These are phyloP conservation scores for Neodontobutis hainanensis DNA, from an alignment of 2,113 vertebrate genomes.

Conservation along the genomic window DNA sequence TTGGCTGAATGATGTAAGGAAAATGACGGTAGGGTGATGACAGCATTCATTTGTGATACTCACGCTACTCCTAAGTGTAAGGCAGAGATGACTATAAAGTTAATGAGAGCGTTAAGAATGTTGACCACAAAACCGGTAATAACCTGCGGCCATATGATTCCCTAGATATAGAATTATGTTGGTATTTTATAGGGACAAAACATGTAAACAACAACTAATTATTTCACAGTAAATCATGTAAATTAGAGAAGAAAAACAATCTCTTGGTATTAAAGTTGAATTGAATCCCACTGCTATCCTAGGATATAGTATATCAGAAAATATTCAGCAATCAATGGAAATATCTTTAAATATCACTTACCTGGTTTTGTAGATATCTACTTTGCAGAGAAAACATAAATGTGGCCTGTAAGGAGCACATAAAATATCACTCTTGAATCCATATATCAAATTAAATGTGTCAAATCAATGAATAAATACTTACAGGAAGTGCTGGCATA, in stretches of 20 bases:
- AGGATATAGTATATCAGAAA: no score
- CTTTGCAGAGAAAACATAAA: slow-evolving; percentile 85
- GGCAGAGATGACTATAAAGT: slow-evolving; percentile 83
- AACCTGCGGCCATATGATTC: slow-evolving; percentile 88
- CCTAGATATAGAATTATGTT: slow-evolving; percentile 73
- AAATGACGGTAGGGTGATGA: neutral
- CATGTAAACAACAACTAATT: no score
- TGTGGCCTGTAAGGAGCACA: slow-evolving; percentile 74
- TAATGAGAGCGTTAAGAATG: slow-evolving; percentile 84
- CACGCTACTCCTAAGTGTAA: slow-evolving; percentile 87
- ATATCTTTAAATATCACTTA: slow-evolving; percentile 48
- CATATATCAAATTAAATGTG: neutral
- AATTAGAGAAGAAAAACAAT: no score
- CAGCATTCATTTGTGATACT: slow-evolving; percentile 68
- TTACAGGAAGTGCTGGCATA: slow-evolving; percentile 92
- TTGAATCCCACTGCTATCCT: no score
- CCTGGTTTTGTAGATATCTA: slow-evolving; percentile 90
- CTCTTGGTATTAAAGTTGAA: no score
- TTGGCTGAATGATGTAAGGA: neutral
- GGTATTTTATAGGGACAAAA: no score
- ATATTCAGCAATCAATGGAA: no score
- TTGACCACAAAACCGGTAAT: slow-evolving; percentile 86
- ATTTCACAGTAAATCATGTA: no score
- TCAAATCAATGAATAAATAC: slow-evolving; percentile 43
- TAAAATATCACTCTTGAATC: neutral